Percentiles rank a stretch among this genome's conserved stretches.
These are phyloP conservation scores for Xestia sexstrigata DNA, from an alignment of 2,888 invertebrate genomes.

Conservation along the genomic window DNA sequence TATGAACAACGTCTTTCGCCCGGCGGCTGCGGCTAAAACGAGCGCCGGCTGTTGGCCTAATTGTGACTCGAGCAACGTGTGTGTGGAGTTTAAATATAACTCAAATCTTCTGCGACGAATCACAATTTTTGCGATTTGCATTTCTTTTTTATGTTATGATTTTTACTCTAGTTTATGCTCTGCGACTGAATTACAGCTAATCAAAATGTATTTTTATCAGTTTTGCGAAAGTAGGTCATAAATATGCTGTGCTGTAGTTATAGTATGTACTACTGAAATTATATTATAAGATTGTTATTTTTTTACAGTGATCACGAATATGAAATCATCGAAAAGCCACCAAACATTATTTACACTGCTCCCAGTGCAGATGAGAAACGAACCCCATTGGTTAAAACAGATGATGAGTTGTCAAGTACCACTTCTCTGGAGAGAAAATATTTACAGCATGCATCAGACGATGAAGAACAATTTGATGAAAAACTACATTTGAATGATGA, in stretches of 20 bases:
- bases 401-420: constrained; percentile 89
- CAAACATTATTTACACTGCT: constrained; percentile 83
- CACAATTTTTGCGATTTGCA: constrained; percentile 77
- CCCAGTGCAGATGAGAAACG: constrained; percentile 83
- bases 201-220: constrained; percentile 22
- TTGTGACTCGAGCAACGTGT: constrained; percentile 85
- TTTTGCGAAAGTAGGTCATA: constrained; percentile 69
- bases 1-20: constrained; percentile 79
- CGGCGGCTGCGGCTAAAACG: constrained; percentile 90
- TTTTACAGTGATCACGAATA: constrained; percentile 97
- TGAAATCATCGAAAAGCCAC: constrained; percentile 95
- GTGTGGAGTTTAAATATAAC: constrained; percentile 87
- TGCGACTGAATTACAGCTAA: constrained; percentile 67
- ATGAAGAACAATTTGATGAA: constrained; percentile 83
- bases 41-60: constrained; percentile 88
- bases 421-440: constrained; percentile 87
- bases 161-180: constrained; percentile 61
- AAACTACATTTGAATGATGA: constrained; percentile 78
- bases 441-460: constrained; percentile 88
- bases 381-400: constrained; percentile 78
- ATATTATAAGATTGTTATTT: constrained; percentile 69
- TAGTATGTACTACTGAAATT: constrained; percentile 9
- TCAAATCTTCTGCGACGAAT: constrained; percentile 78
- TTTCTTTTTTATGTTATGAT: constrained; percentile 64
- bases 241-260: constrained; percentile 6